Conservation (phyloP, 2,113 vertebrate species). For the Phalacrocorax aristotelis region DNA sequence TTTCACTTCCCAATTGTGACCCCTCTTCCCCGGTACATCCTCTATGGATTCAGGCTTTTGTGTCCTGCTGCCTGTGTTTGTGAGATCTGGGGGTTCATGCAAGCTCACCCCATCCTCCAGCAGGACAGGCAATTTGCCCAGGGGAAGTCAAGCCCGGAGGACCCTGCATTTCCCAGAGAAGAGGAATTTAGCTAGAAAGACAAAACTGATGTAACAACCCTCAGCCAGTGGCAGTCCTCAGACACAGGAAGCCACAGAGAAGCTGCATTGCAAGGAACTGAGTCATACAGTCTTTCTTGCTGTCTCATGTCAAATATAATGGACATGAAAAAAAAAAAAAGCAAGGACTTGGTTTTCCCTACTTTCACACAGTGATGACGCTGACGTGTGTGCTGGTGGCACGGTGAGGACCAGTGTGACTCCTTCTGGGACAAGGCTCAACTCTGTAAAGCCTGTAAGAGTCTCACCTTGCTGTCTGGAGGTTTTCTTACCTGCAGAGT, state of each 20-base stretch:
- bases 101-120: neutral
- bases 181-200: neutral
- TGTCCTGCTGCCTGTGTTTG: neutral
- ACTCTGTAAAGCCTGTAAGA: neutral
- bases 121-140: neutral
- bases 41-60: neutral
- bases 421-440: neutral
- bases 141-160: neutral
- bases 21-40: rapidly evolving
- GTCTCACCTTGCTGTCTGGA: neutral
- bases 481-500: neutral
- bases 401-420: neutral
- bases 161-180: rapidly evolving
- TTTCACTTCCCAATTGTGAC: neutral
- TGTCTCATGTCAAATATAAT: neutral
- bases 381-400: neutral
- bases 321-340: neutral
- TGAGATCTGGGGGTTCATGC: rapidly evolving
- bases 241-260: neutral
- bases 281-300: neutral
- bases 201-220: rapidly evolving
- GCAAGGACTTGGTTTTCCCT: neutral
- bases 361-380: neutral
- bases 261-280: conserved; percentile 27
- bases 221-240: neutral